Percentiles rank a stretch among this genome's conserved stretches.
phyloP scores from a whole-genome alignment of 2,888 invertebrate species.

The Anagyrus pseudococci region DNA sequence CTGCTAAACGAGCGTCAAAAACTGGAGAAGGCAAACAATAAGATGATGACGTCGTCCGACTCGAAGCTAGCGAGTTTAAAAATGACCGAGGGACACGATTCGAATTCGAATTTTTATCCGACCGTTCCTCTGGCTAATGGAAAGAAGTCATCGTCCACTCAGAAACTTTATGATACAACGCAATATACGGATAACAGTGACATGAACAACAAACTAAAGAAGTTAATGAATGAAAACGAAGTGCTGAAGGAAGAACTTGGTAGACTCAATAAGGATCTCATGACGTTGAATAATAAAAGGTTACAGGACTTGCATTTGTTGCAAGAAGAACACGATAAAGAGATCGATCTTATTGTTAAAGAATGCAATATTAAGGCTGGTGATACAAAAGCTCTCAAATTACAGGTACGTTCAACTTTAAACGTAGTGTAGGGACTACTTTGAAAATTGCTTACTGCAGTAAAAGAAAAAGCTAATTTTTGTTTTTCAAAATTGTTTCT shows the following conservation, averaged over 20 bases:
- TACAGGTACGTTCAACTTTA: slow-evolving; percentile 51
- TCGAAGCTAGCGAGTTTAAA: slow-evolving; percentile 57
- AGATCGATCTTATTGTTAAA: slow-evolving; percentile 59
- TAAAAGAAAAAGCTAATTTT: neutral
- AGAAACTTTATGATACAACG: slow-evolving; percentile 58
- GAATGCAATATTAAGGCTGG: slow-evolving; percentile 57
- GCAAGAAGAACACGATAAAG: slow-evolving; percentile 61
- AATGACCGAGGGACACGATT: slow-evolving; percentile 55
- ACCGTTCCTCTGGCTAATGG: slow-evolving; percentile 50
- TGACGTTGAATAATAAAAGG: slow-evolving; percentile 77
- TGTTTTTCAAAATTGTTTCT: slow-evolving; percentile 13
- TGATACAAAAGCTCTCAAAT: slow-evolving; percentile 58
- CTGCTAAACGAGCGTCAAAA: slow-evolving; percentile 58
- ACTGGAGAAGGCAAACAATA: slow-evolving; percentile 41
- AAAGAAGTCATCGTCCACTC: slow-evolving; percentile 50
- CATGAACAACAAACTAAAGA: slow-evolving; percentile 64
- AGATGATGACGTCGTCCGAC: slow-evolving; percentile 45
- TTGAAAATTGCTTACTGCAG: neutral
- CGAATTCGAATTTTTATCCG: slow-evolving; percentile 56
- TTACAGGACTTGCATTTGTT: slow-evolving; percentile 78
- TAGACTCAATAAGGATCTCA: slow-evolving; percentile 77
- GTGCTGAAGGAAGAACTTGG: slow-evolving; percentile 72
- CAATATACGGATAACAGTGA: slow-evolving; percentile 59
- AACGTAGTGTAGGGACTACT: neutral
- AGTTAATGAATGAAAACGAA: slow-evolving; percentile 65